Evolutionary conservation across 2,888 invertebrate species (phyloP), one percentile per base, ranked within the genome.

Genomic region (Nomada flava): DNA sequence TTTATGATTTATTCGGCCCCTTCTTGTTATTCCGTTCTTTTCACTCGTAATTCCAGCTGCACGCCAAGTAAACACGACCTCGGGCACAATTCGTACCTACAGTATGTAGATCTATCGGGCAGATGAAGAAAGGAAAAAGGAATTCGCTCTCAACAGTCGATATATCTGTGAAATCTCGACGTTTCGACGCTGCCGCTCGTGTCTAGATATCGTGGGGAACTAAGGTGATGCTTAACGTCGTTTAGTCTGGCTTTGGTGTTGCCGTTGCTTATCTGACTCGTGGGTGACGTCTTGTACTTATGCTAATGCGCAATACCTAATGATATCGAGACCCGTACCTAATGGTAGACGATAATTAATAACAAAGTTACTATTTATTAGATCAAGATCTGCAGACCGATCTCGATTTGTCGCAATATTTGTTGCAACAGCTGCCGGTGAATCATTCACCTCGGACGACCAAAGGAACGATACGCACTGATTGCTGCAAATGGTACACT

Each of bases 1-100:
- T 90, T 91, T 89, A 91, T 92, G 91, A 92, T 92, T 92, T 92
- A 92, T 92, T 87, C 90, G 87, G 78, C 77, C 87, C 71, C 80
- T 82, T 74, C 68, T 83, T 72, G 72, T 74, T 73, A 68, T 67
- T 75, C 60, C 18, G 42, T 80, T 83, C 82, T 83, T 84, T 83
- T 79, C 85, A 57, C 82, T 83, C 81, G 87, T 88, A 87, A 88
- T 87, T 87, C 79, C 82, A 76, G 74, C 82, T 87, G 80, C 78
- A 83, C 86, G 86, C 79, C 87, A 68, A 23, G 85, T 87, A 86
- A 88, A 81, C 86, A 86, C 87, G 78, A 82, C 69, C 73, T 69
- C 71, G 77, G 57, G 3, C 63, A 52, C 80, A 71, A 80, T 82
- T 67, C 67, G 70, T 63, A 70, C 78, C 81, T 81, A 53, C 53